A percentile compares a stretch with the other conserved stretches of the same genome.
Evolutionary conservation across 2,113 vertebrate genomes (phyloP).

Genomic region (human): DNA sequence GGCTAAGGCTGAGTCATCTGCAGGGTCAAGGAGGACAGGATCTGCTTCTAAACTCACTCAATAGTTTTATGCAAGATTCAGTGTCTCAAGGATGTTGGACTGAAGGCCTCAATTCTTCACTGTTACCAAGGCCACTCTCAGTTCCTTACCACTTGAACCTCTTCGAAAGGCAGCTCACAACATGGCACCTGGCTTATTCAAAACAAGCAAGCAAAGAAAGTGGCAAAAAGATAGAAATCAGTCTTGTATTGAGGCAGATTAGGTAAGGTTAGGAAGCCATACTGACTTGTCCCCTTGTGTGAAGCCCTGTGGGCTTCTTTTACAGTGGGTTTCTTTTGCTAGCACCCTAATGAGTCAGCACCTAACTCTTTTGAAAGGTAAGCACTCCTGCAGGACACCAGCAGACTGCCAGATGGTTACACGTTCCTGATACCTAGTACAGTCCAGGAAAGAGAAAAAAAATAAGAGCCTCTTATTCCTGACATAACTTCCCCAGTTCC

Average conservation of each 20-base stretch:
- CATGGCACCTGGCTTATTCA: not conserved
- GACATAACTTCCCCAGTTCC: too few relatives aligned
- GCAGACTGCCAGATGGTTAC: too few relatives aligned
- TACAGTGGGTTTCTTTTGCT: too few relatives aligned
- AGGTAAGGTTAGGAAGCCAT: too few relatives aligned
- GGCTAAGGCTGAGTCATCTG: not conserved
- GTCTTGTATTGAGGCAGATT: not conserved
- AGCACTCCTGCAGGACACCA: too few relatives aligned
- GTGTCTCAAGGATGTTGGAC: not conserved
- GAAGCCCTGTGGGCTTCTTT: too few relatives aligned
- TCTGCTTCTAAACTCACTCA: not conserved
- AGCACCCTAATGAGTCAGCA: too few relatives aligned
- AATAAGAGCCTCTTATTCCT: too few relatives aligned
- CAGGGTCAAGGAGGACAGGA: not conserved
- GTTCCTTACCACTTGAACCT: not conserved
- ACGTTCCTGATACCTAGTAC: too few relatives aligned
- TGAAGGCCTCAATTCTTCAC: not conserved
- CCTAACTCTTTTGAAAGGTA: too few relatives aligned
- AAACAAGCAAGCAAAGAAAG: not conserved
- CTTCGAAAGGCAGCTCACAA: not conserved
- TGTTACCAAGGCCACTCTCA: not conserved
- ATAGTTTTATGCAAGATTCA: not conserved
- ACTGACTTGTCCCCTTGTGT: too few relatives aligned
- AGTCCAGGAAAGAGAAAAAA: too few relatives aligned
- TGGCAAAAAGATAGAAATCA: not conserved